Evolutionary conservation across 2,888 invertebrate genomes (phyloP).

Genomic region (Lasioglossum pauxillum): DNA sequence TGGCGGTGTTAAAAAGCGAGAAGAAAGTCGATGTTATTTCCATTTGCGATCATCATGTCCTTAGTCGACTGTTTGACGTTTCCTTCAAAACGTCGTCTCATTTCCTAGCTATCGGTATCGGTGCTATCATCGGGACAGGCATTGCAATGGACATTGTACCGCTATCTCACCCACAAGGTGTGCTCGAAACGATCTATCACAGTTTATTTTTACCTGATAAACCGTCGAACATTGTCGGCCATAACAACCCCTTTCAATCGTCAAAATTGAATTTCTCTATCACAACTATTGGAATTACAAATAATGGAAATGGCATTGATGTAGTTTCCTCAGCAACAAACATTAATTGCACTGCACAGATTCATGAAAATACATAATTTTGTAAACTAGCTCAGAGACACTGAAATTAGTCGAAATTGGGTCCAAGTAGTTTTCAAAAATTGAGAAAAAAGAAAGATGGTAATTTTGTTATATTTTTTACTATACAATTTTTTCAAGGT

Average conservation of each 20-base stretch:
- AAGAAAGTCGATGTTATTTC: constrained; percentile 46
- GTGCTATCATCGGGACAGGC: constrained; percentile 64
- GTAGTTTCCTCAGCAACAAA: background rate
- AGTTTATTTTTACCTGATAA: constrained; percentile 53
- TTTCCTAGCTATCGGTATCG: constrained; percentile 69
- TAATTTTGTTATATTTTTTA: background rate
- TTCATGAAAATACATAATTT: background rate
- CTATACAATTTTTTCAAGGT: background rate
- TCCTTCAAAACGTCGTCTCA: constrained; percentile 71
- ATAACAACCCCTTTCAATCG: background rate
- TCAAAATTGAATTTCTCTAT: constrained; percentile 35
- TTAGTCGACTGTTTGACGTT: constrained; percentile 65
- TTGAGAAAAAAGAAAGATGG: no score
- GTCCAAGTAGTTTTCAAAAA: background rate
- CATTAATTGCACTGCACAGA: background rate
- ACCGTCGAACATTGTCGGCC: constrained; percentile 32
- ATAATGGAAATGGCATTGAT: background rate
- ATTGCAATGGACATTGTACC: constrained; percentile 66
- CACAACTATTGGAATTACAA: background rate
- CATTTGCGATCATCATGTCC: constrained; percentile 55
- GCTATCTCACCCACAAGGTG: constrained; percentile 61
- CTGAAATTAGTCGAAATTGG: background rate
- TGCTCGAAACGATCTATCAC: constrained; percentile 43
- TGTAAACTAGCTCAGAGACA: no score
- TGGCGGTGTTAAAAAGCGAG: constrained; percentile 36